Evolutionary conservation across 1,140 invertebrate genomes (phyloP).

Genomic region (Oscheius sp.): DNA sequence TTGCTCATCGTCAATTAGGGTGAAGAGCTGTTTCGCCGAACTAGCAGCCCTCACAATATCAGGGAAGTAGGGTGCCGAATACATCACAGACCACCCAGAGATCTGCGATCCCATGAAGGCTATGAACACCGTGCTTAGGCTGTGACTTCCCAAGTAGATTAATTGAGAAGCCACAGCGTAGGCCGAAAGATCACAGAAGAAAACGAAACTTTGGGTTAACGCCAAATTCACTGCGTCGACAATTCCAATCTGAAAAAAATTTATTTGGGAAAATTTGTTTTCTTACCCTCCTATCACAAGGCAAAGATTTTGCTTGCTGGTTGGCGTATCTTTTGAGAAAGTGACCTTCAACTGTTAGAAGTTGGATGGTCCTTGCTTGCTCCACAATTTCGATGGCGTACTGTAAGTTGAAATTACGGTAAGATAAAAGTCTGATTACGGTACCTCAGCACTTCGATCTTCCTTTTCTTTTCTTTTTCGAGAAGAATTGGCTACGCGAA

Average conservation of each 20-base stretch:
- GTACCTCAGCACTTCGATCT: not conserved
- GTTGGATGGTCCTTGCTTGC: slow-evolving; percentile 7
- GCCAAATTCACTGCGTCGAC: slow-evolving; percentile 6
- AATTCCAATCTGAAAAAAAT: slow-evolving; percentile 39
- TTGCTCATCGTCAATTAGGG: slow-evolving; percentile 52
- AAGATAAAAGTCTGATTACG: not conserved
- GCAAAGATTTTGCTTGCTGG: not conserved
- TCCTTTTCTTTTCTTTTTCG: not conserved
- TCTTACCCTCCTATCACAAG: not conserved
- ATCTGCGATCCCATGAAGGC: slow-evolving; percentile 29
- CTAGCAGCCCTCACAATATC: slow-evolving; percentile 61
- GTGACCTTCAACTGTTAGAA: slow-evolving; percentile 3
- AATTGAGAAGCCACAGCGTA: slow-evolving; percentile 18
- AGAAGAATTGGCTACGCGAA: not conserved
- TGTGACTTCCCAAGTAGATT: slow-evolving; percentile 17
- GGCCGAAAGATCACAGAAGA: slow-evolving; percentile 18
- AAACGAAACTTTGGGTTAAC: slow-evolving; percentile 24
- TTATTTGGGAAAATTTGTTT: slow-evolving; percentile 45
- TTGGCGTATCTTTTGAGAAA: not conserved
- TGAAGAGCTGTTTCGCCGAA: slow-evolving; percentile 59
- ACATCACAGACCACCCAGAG: slow-evolving; percentile 23
- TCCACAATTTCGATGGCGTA: slow-evolving; percentile 12
- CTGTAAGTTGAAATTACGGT: slow-evolving; percentile 3
- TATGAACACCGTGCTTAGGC: slow-evolving; percentile 8
- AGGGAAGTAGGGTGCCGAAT: slow-evolving; percentile 50